Conservation (phyloP, 2,797 vertebrate species). For the Anguilla obscura region DNA sequence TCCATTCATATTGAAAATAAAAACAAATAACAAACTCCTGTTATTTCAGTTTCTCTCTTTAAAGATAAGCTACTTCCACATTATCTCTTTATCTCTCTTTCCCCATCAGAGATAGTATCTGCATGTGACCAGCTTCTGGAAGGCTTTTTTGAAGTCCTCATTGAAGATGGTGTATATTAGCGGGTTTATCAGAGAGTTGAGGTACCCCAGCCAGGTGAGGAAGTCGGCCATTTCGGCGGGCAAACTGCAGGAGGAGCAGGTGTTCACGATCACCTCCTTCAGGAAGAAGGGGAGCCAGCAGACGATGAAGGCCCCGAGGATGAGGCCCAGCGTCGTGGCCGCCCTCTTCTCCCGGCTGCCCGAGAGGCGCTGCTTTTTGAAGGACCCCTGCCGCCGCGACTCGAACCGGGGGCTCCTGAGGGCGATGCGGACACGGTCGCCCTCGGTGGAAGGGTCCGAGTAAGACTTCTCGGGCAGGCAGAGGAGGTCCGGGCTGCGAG, state of each 20-base stretch:
- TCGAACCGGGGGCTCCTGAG: slow-evolving; percentile 73
- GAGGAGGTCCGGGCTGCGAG: slow-evolving; percentile 73
- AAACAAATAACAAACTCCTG: neutral
- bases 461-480: slow-evolving; percentile 82
- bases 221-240: slow-evolving; percentile 90
- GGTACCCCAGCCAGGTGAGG: slow-evolving; percentile 94
- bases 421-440: slow-evolving; percentile 72
- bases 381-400: slow-evolving; percentile 77
- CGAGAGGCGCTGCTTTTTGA: slow-evolving; percentile 87
- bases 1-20: slow-evolving; percentile 29
- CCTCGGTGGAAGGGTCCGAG: slow-evolving; percentile 87
- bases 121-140: slow-evolving; percentile 90
- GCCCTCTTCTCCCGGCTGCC: slow-evolving; percentile 89
- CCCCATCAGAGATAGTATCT: slow-evolving; percentile 76
- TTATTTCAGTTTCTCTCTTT: neutral
- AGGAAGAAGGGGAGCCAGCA: slow-evolving; percentile 99
- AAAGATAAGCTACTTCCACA: neutral
- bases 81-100: neutral
- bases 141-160: slow-evolving; percentile 98
- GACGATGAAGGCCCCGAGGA: slow-evolving; percentile 94
- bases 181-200: slow-evolving; percentile 97
- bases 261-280: slow-evolving; percentile 93
- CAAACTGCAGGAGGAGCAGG: slow-evolving; percentile 82
- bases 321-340: slow-evolving; percentile 90
- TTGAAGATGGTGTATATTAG: slow-evolving; percentile 99